Evolutionary conservation across 2,888 invertebrate genomes (phyloP).

Genomic region (Matsumyia berberina): DNA sequence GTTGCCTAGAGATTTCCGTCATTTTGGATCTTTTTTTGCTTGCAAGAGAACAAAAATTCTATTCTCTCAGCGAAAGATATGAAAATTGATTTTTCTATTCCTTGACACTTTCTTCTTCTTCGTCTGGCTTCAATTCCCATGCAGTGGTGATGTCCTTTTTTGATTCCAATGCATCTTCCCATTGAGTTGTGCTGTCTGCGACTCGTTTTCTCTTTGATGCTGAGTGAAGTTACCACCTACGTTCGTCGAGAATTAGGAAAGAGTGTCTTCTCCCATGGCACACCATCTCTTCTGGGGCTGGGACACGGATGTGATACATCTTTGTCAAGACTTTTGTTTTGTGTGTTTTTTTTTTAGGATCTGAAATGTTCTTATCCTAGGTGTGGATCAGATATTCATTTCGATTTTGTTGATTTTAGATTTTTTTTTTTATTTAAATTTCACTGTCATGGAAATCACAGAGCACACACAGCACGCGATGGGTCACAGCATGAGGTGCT

Average conservation of each 20-base stretch:
- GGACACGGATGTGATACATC: constrained; percentile 73
- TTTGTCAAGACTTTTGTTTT: constrained; percentile 71
- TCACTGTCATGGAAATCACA: constrained; percentile 63
- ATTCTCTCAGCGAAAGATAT: constrained; percentile 39
- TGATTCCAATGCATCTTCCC: not conserved
- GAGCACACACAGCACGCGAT: constrained; percentile 64
- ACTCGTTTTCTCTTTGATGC: constrained; percentile 53
- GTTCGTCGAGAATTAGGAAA: constrained; percentile 19
- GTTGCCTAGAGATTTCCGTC: constrained; percentile 12
- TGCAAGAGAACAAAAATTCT: constrained; percentile 12
- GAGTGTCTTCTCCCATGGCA: constrained; percentile 25
- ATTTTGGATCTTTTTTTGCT: constrained; percentile 7
- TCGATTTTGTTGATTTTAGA: constrained; percentile 22
- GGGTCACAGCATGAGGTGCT: constrained; percentile 66
- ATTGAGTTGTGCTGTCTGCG: constrained; percentile 32
- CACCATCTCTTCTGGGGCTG: constrained; percentile 16
- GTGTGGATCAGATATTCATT: constrained; percentile 51
- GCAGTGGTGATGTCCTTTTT: constrained; percentile 47
- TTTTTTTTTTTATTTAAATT: constrained; percentile 50
- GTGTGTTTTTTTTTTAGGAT: constrained; percentile 36
- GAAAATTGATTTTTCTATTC: constrained; percentile 73
- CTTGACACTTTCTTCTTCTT: constrained; percentile 34
- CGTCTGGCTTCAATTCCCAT: constrained; percentile 34
- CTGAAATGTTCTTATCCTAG: constrained; percentile 64
- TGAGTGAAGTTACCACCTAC: constrained; percentile 72